Evolutionary conservation across 2,888 invertebrate species (phyloP), one percentile per base, ranked within the genome.

Genomic region (Catocala fraxini): DNA sequence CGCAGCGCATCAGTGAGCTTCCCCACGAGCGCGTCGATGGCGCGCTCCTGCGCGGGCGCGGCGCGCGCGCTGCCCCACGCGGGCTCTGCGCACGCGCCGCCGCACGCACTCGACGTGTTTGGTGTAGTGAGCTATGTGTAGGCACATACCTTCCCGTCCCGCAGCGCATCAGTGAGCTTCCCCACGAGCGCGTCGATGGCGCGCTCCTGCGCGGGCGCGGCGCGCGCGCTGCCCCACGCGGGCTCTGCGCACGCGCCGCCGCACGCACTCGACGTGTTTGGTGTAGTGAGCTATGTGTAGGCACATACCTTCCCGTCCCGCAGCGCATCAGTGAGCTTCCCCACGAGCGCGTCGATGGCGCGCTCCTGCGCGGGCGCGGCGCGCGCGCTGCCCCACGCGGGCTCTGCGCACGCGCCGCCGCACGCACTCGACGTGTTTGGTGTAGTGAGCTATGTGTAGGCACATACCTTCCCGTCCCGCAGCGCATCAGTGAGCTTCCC

Each of bases 101-200:
- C 73, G 33, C 39, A 54, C 74, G 66, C 7, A 7, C n/a, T n/a
- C n/a, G n/a, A n/a, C n/a, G n/a, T n/a, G n/a, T 25, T 25, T 25
- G 25, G 25, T 25, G 25, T 25, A 25, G 25, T 25, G 25, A 35
- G 7, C 0, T 35, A 15, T 15, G 15, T 15, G 9, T 7, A 10
- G 4, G 12, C 7, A 10, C 0, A 10, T 62, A 92, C 93, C 89
- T 95, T 89, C 70, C 95, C 95, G 5, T 91, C 85, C 0, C 92
- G 79, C 9, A 95, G 85, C 0, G 94, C 92, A 10, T 91, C 89
- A 41, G 88, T 80, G 0, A 96, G 85, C 49, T 86, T 88, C 0
- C 83, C 82, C 0, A 96, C 85, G 6, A 95, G 92, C 5, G 80
- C 54, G 77, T 95, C 95, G 0, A 96, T 84, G 1, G 94, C 93